Conservation (phyloP, 2,113 vertebrate genomes). For the Phrynosoma blainvillii region DNA sequence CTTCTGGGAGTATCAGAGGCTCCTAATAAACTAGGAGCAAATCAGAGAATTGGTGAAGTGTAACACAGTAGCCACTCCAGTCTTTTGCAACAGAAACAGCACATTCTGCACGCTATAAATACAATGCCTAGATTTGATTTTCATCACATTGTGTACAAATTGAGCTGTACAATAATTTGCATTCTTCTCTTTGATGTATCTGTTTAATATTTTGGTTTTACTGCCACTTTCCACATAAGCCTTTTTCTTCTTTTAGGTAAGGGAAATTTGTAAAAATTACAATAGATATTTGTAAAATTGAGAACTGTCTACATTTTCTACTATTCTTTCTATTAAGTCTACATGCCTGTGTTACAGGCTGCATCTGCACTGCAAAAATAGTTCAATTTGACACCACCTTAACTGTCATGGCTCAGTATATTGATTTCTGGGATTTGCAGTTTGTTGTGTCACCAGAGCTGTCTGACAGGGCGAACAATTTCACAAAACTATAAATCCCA, state of each 20-base stretch:
- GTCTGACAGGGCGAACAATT: no score
- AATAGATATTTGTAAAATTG: not conserved
- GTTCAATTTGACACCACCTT: no score
- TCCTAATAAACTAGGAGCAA: not conserved
- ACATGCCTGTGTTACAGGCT: rapidly evolving
- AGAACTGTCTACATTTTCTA: not conserved
- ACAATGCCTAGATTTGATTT: no score
- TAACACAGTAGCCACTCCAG: not conserved
- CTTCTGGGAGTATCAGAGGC: not conserved
- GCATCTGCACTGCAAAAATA: no score
- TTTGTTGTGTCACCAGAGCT: no score
- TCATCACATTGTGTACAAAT: not conserved
- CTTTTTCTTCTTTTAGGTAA: not conserved
- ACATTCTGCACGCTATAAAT: no score
- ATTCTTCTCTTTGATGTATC: no score
- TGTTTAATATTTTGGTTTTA: no score
- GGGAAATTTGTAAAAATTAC: no score
- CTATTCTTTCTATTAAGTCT: rapidly evolving
- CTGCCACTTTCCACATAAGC: not conserved
- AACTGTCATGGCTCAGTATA: no score
- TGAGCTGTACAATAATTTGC: not conserved
- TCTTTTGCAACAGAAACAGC: not conserved
- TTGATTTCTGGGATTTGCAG: no score
- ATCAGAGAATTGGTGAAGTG: not conserved
- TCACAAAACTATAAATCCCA: no score